These are phyloP conservation scores for Tigriopus californicus DNA, from an alignment of 2,888 invertebrate genomes.

Conservation along the genomic window DNA sequence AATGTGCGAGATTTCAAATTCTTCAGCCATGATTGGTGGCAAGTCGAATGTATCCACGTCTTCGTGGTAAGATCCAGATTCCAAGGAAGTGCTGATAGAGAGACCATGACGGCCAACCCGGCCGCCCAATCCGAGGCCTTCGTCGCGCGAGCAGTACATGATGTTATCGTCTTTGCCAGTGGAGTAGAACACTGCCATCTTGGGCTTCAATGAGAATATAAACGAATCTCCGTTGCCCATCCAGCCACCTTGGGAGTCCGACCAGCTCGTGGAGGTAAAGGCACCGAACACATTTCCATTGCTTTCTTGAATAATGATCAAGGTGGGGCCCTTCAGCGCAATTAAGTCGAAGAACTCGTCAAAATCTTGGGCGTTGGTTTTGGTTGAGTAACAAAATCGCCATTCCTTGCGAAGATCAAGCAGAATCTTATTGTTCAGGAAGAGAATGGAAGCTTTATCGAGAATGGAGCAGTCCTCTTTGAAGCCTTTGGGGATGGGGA, in stretches of 20 bases:
- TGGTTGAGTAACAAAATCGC: conserved; percentile 11
- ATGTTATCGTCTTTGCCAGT: conserved; percentile 11
- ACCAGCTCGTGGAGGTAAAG: conserved; percentile 13
- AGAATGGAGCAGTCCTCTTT: conserved; percentile 9
- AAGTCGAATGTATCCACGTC: conserved; percentile 8
- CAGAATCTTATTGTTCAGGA: conserved; percentile 14
- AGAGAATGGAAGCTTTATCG: conserved; percentile 13
- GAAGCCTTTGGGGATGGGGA: conserved; percentile 10
- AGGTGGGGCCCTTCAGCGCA: conserved; percentile 10
- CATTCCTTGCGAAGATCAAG: conserved; percentile 12
- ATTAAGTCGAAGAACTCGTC: neutral
- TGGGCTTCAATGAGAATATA: conserved; percentile 8
- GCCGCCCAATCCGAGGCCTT: conserved; percentile 2
- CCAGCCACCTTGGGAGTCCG: conserved; percentile 13
- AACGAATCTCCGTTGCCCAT: conserved; percentile 15
- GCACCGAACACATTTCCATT: conserved; percentile 2
- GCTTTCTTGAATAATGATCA: conserved; percentile 1
- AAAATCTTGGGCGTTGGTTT: conserved; percentile 1
- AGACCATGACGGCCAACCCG: neutral
- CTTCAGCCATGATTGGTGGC: neutral
- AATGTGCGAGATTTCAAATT: neutral
- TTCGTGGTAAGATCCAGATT: neutral
- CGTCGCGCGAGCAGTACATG: neutral
- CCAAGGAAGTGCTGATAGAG: neutral
- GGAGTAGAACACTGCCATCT: conserved; percentile 14